phyloP scores from a whole-genome alignment of 2,113 vertebrate genomes.

The Mastomys natalensis region DNA sequence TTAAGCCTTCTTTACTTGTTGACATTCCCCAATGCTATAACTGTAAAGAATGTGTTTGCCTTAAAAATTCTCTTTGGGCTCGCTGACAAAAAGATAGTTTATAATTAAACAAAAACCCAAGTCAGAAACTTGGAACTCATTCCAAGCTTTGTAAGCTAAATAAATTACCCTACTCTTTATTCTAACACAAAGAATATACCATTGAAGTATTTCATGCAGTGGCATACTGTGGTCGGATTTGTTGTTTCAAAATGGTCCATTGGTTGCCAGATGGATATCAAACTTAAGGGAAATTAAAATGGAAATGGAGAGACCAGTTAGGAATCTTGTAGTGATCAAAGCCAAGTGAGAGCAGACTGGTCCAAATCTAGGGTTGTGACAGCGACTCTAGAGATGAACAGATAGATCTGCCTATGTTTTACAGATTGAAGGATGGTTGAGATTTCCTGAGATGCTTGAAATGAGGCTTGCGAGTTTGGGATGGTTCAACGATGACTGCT shows the following conservation, averaged over 20 bases:
- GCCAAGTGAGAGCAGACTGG: neutral
- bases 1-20: neutral
- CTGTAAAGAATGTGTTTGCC: conserved; percentile 30
- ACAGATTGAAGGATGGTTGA: neutral
- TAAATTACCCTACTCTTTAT: conserved; percentile 54
- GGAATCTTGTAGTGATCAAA: neutral
- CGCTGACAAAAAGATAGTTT: conserved; percentile 49
- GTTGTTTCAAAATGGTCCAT: conserved; percentile 14
- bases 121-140: conserved; percentile 33
- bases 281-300: neutral
- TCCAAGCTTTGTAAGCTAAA: conserved; percentile 42
- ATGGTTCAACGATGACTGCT: conserved; percentile 6
- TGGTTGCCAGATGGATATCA: neutral
- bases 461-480: neutral
- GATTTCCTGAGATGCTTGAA: neutral
- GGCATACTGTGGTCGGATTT: neutral
- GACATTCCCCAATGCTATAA: neutral
- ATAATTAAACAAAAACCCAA: conserved; percentile 42
- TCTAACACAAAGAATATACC: conserved; percentile 32
- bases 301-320: neutral
- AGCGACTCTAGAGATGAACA: neutral
- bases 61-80: conserved; percentile 56
- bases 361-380: neutral
- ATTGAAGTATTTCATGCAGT: neutral
- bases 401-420: neutral